Evolutionary conservation across 2,113 vertebrate species (phyloP), one percentile per base, ranked within the genome.

Genomic region (Bettongia penicillata): DNA sequence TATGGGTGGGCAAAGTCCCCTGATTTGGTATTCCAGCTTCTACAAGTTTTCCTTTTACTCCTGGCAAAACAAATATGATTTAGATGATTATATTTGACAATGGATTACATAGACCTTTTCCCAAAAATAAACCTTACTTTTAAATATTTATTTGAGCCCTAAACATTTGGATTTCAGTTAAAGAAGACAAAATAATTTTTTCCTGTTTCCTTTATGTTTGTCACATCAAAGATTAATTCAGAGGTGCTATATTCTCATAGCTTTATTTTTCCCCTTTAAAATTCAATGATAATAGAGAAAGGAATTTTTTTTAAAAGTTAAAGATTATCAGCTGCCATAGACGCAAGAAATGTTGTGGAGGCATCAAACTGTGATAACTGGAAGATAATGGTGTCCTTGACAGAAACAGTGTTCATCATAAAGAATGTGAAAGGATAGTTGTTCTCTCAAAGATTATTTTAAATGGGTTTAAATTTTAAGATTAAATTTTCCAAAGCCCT

Each of bases 401-500:
- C 57, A 61, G 57, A 61, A 61, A 31, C 28, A 61, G 26, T 28
- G 11, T 11, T 31, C 28, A 61, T 61, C 28, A 61, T 31, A 31
- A 61, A 61, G 28, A 61, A 61, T 31, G 57, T 61, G 28, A 61
- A 61, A 61, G 0, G 57, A 61, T 31, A 61, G 10, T 61, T 37
- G 61, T 95, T 53, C 53, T 94, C 90, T 53, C 90, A 91, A 49
- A 92, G 90, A 68, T 68, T 68, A 68, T 68, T 51, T 96, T 53
- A 93, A 98, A 97, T 92, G 92, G 96, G 92, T 95, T 92, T 96
- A 89, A 68, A 37, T 37, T 61, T 37, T 14, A 68, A 68, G 57
- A 68, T 68, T 68, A 68, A 68, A 68, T 37, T 68, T 68, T 37
- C 31, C 12, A 68, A 68, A 37, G 31, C 3, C 61, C 11, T 68